Conservation (phyloP, 2,797 vertebrate species). For the Mycteria americana region DNA sequence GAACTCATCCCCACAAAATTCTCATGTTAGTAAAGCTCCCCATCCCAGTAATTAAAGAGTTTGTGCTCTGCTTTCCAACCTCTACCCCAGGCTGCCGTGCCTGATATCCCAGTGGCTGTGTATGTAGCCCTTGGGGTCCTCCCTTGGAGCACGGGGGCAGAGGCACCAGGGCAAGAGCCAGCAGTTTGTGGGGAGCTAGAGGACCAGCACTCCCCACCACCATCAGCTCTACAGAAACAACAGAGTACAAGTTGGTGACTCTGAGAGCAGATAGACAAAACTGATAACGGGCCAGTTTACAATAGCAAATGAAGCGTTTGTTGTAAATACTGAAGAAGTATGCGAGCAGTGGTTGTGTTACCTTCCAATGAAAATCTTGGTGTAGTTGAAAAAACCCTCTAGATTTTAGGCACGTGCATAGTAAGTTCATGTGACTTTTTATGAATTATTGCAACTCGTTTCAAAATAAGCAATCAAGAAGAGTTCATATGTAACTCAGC, state of each 20-base stretch:
- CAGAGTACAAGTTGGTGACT: not conserved
- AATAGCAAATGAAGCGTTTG: rapidly evolving
- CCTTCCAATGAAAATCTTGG: not conserved
- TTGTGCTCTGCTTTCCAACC: not conserved
- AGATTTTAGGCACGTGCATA: not conserved
- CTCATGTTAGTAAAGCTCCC: not conserved
- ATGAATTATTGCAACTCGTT: not conserved
- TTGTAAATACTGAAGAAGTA: not conserved
- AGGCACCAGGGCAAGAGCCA: not conserved
- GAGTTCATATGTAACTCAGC: not conserved
- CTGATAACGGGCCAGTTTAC: not conserved
- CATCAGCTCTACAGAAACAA: not conserved
- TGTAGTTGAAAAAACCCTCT: not conserved
- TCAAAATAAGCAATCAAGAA: not conserved
- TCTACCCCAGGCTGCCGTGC: not conserved
- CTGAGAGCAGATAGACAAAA: not conserved
- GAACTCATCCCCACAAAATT: not conserved
- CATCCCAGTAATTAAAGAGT: not conserved
- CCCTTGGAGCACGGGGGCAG: rapidly evolving
- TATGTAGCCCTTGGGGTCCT: not conserved
- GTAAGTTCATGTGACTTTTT: not conserved
- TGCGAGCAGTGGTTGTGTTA: not conserved
- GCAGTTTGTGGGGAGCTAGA: not conserved
- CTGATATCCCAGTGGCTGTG: not conserved
- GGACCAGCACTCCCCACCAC: not conserved